phyloP scores from a whole-genome alignment of 2,113 vertebrate genomes.

The Rallus limicola region DNA sequence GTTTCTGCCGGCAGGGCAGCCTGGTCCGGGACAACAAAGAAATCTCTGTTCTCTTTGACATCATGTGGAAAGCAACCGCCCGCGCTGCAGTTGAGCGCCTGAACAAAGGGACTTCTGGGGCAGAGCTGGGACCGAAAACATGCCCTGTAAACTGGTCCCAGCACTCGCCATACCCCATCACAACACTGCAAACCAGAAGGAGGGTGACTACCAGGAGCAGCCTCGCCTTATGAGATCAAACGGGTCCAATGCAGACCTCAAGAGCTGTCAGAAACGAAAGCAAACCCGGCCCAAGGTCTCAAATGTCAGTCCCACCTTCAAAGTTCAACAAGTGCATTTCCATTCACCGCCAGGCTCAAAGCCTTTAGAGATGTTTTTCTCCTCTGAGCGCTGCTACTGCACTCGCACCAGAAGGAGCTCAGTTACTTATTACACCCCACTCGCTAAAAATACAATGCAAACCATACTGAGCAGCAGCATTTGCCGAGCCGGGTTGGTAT shows the following conservation, averaged over 20 bases:
- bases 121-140: background rate
- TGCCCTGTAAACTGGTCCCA: background rate
- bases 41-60: conserved; percentile 42
- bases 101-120: conserved; percentile 62
- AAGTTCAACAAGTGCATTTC: background rate
- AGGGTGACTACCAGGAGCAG: background rate
- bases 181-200: background rate
- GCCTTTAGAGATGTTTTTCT: background rate
- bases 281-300: fast-evolving
- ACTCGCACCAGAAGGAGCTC: background rate
- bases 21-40: conserved; percentile 26
- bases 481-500: background rate
- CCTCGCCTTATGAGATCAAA: fast-evolving
- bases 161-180: background rate
- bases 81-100: background rate
- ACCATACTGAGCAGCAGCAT: background rate
- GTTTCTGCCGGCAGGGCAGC: background rate
- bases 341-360: background rate
- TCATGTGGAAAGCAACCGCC: background rate
- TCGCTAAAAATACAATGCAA: background rate
- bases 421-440: background rate
- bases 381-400: background rate
- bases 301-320: background rate
- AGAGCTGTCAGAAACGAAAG: background rate
- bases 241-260: background rate